A percentile compares a stretch with the other conserved stretches of the same genome.
These are phyloP conservation scores for Misgurnus anguillicaudatus DNA, from an alignment of 2,113 vertebrate genomes.

Conservation along the genomic window DNA sequence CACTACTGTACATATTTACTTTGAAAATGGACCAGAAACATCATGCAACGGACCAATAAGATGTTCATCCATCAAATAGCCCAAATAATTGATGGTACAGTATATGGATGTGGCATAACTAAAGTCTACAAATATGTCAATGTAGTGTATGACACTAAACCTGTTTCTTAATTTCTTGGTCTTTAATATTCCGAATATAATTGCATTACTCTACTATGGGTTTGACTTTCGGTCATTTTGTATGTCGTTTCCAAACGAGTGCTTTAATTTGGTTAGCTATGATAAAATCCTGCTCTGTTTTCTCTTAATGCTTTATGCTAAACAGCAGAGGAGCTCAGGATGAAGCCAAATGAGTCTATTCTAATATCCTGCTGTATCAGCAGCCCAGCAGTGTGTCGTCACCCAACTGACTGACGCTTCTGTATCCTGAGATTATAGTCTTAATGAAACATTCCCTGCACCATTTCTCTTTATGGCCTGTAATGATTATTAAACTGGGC, in stretches of 20 bases:
- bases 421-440: conserved; percentile 46
- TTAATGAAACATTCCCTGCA: conserved; percentile 58
- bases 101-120: too few relatives aligned
- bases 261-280: not conserved
- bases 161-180: too few relatives aligned
- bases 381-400: conserved; percentile 39
- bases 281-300: conserved; percentile 19
- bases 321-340: conserved; percentile 19
- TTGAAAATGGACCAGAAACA: too few relatives aligned
- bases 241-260: not conserved
- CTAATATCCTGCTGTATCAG: conserved; percentile 46
- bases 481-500: conserved; percentile 55
- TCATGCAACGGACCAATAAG: too few relatives aligned
- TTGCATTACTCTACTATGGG: not conserved
- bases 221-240: not conserved
- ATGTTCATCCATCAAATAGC: too few relatives aligned
- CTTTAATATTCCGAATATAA: not conserved
- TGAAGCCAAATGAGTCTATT: conserved; percentile 36
- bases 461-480: conserved; percentile 58
- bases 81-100: too few relatives aligned
- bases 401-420: conserved; percentile 35
- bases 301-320: conserved; percentile 36
- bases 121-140: too few relatives aligned
- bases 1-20: too few relatives aligned
- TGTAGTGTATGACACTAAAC: too few relatives aligned